phyloP scores from a whole-genome alignment of 2,113 vertebrate genomes.

The Peromyscus maniculatus region DNA sequence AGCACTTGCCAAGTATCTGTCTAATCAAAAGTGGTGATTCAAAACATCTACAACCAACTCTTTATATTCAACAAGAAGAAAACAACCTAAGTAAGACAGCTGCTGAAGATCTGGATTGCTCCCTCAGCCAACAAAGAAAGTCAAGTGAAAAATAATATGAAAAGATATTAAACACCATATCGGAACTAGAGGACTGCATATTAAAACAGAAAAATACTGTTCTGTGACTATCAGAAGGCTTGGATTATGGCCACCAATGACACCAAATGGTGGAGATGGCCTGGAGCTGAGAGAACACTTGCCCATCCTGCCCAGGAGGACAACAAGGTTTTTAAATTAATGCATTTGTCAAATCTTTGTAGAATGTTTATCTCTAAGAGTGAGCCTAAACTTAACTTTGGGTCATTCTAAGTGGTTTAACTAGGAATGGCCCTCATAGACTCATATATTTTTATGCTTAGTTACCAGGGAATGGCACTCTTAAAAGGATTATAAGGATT shows the following conservation, averaged over 20 bases:
- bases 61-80: background rate
- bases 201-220: background rate
- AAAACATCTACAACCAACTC: background rate
- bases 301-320: rapidly evolving
- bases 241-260: background rate
- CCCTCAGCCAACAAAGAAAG: background rate
- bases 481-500: background rate
- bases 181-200: background rate
- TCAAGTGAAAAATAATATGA: background rate
- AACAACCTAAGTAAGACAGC: background rate
- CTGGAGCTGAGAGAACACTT: background rate
- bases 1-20: background rate
- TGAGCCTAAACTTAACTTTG: background rate
- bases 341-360: background rate
- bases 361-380: background rate
- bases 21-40: background rate
- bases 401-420: background rate
- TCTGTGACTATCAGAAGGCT: background rate
- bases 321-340: background rate
- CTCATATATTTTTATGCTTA: background rate
- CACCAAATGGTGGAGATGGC: background rate
- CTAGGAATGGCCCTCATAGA: background rate
- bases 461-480: background rate
- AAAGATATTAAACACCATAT: background rate
- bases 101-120: no score